These are phyloP conservation scores for Diabrotica virgifera DNA, from an alignment of 1,140 invertebrate genomes.

Conservation along the genomic window DNA sequence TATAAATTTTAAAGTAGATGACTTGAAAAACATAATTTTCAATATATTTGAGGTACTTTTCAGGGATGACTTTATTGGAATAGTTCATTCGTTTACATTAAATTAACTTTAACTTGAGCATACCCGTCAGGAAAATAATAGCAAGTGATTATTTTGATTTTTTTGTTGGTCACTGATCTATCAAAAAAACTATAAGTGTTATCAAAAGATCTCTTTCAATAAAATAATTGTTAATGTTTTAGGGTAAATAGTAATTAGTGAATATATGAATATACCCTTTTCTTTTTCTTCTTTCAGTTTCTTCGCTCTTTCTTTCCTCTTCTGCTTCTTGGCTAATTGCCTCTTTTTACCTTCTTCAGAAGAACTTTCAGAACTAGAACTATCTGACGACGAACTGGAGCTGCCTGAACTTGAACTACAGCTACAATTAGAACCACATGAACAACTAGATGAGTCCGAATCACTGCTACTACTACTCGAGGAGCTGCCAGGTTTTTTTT, in stretches of 20 bases:
- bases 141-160: too few relatives aligned
- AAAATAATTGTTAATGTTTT: background rate
- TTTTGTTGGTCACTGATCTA: too few relatives aligned
- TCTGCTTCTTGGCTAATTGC: conserved; percentile 46
- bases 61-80: too few relatives aligned
- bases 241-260: background rate
- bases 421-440: conserved; percentile 76
- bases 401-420: conserved; percentile 61
- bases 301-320: conserved; percentile 48
- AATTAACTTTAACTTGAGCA: too few relatives aligned
- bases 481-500: conserved; percentile 30
- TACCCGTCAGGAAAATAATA: too few relatives aligned
- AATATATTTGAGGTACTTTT: too few relatives aligned
- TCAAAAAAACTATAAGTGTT: too few relatives aligned
- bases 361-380: conserved; percentile 67
- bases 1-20: too few relatives aligned
- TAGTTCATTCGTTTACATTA: too few relatives aligned
- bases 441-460: conserved; percentile 71
- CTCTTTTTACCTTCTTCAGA: conserved; percentile 54
- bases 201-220: background rate
- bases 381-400: conserved; percentile 63
- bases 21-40: too few relatives aligned
- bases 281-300: conserved; percentile 49
- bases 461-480: conserved; percentile 72
- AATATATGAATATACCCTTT: conserved; percentile 12